Percentiles rank a stretch among this genome's conserved stretches.
These are phyloP conservation scores for Distichodus sexfasciatus DNA, from an alignment of 2,797 vertebrate genomes.

Conservation along the genomic window DNA sequence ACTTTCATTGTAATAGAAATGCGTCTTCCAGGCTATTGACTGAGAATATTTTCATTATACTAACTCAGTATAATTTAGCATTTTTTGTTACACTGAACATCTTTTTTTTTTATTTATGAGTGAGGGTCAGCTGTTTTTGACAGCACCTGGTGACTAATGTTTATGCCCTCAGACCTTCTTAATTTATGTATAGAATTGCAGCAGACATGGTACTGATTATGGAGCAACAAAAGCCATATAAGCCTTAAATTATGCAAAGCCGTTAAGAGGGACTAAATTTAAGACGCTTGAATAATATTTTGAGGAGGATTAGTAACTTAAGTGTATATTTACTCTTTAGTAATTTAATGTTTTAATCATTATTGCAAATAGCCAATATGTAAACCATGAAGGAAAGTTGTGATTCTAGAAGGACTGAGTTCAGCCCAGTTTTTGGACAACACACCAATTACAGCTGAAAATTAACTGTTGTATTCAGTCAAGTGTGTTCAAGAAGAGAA, in stretches of 20 bases:
- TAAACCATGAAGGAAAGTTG: constrained; percentile 54
- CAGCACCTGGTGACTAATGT: constrained; percentile 49
- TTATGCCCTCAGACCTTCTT: constrained; percentile 46
- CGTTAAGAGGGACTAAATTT: constrained; percentile 48
- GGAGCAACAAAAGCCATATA: constrained; percentile 57
- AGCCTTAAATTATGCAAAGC: constrained; percentile 60
- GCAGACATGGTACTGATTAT: constrained; percentile 51
- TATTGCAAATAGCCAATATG: constrained; percentile 49
- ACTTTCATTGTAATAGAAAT: constrained; percentile 49
- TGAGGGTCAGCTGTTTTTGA: constrained; percentile 46
- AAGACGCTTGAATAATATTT: constrained; percentile 57
- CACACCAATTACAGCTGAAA: too few species aligned
- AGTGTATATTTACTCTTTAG: constrained; percentile 54
- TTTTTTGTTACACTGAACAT: constrained; percentile 53
- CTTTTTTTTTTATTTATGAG: constrained; percentile 50
- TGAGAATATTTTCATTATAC: constrained; percentile 49
- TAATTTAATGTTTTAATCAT: constrained; percentile 55
- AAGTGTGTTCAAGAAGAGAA: too few species aligned
- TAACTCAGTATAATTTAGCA: constrained; percentile 50
- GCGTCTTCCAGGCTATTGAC: constrained; percentile 47
- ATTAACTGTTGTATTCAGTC: too few species aligned
- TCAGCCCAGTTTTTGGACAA: too few species aligned
- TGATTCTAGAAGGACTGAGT: too few species aligned
- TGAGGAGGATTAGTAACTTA: constrained; percentile 56
- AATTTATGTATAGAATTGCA: constrained; percentile 56